phyloP scores from a whole-genome alignment of 2,888 invertebrate genomes.

The Plebejus anna region DNA sequence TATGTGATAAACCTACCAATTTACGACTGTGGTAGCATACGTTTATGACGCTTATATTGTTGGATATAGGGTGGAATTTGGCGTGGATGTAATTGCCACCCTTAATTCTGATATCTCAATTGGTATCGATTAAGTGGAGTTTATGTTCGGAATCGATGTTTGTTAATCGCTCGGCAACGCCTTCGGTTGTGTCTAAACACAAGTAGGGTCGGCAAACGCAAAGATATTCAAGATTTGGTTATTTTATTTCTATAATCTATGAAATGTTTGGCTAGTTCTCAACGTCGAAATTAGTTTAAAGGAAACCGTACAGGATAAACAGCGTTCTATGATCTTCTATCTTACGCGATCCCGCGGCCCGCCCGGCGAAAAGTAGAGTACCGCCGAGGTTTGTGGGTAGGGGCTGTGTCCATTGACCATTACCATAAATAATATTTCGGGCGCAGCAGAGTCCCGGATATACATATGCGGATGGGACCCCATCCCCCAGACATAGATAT shows the following conservation, averaged over 20 bases:
- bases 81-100: slow-evolving; percentile 36
- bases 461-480: too few relatives aligned
- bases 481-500: too few relatives aligned
- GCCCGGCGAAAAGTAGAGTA: too few relatives aligned
- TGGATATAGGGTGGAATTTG: slow-evolving; percentile 46
- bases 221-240: neutral
- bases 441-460: too few relatives aligned
- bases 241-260: neutral
- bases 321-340: too few relatives aligned
- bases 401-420: too few relatives aligned
- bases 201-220: neutral
- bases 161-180: slow-evolving; percentile 45
- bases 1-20: slow-evolving; percentile 45
- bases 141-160: slow-evolving; percentile 56
- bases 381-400: too few relatives aligned
- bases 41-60: slow-evolving; percentile 36
- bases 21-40: slow-evolving; percentile 41
- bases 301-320: too few relatives aligned
- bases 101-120: slow-evolving; percentile 64
- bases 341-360: too few relatives aligned
- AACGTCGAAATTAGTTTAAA: too few relatives aligned
- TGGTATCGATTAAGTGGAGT: slow-evolving; percentile 53
- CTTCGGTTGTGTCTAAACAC: slow-evolving; percentile 32
- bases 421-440: too few relatives aligned
- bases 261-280: too few relatives aligned